A percentile compares a stretch with the other conserved stretches of the same genome.
phyloP scores from a whole-genome alignment of 2,888 invertebrate species.

The Limnephilus rhombicus region DNA sequence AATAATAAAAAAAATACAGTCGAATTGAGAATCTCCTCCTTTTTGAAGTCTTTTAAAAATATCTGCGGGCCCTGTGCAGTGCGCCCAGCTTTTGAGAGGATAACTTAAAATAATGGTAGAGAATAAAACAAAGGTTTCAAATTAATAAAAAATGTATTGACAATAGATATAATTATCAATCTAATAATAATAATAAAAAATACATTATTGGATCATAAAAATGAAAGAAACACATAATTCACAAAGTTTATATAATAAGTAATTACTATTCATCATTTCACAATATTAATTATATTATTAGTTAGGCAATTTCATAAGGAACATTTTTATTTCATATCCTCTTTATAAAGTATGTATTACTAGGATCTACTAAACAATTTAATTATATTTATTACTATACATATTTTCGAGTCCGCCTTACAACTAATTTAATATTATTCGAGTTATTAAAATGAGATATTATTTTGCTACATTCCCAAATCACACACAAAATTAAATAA shows the following conservation, averaged over 20 bases:
- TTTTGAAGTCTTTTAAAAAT: too few relatives aligned
- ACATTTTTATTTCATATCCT: constrained; percentile 16
- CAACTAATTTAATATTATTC: neutral
- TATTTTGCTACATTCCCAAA: neutral
- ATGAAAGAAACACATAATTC: neutral
- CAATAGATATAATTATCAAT: neutral
- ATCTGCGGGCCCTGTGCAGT: too few relatives aligned
- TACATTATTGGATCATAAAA: neutral
- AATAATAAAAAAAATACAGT: too few relatives aligned
- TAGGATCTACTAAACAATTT: neutral
- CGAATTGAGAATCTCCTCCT: too few relatives aligned
- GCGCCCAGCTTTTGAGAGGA: too few relatives aligned
- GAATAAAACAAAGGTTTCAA: neutral
- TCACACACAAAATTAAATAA: neutral
- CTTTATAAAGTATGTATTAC: neutral
- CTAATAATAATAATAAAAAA: constrained; percentile 14
- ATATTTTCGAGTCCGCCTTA: neutral
- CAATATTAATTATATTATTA: neutral
- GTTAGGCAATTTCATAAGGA: constrained; percentile 27
- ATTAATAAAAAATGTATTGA: constrained; percentile 29
- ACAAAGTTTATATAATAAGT: neutral
- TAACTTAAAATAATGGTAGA: neutral
- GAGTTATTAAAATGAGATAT: neutral
- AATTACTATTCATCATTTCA: neutral
- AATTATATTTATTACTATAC: neutral